Evolutionary conservation across 2,113 vertebrate genomes (phyloP), one percentile per base, ranked within the genome.

Genomic region (Oreotrochilus melanogaster): DNA sequence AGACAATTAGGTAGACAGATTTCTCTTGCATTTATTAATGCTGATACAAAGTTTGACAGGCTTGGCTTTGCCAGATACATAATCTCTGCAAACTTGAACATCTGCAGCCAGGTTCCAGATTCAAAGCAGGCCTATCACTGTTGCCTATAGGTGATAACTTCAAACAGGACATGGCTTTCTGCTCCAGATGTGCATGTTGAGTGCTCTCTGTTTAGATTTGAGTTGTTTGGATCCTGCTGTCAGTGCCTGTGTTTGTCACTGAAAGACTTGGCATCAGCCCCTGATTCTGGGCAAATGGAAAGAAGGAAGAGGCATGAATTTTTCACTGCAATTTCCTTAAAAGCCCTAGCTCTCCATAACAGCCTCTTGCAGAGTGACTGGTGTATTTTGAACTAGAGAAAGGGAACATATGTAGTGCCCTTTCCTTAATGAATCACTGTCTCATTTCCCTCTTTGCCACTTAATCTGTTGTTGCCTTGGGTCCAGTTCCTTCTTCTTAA

Each of bases 1-100:
- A 95, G 89, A 83, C 92, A 83, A 92, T 96, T 94, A 94, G 61
- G 85, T 75, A 89, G 78, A 93, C 95, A 89, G 69, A 69, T 86
- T 97, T 88, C 64, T 85, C 69, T 83, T 88, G 89, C 67, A 48
- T 66, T 78, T 95, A 35, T 96, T 92, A 89, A 69, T 79, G n/a
- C 47, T 89, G 82, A 86, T 89, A 85, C 93, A 12, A 91, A 95
- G 65, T 92, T 97, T 96, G 74, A 86, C 70, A 19, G 86, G 91
- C 22, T 73, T 72, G 89, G 33, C 82, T 91, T 78, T 88, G 51
- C 79, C 61, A 76, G 60, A 86, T 89, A 43, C 54, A 50, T 78
- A 93, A 88, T 93, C 94, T 86, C 88, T 78, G 88, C 75, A 92
- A 54, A 95, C 58, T 10, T 88, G 88, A 60, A 60, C 48, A 51